Evolutionary conservation across 2,113 vertebrate species (phyloP).

Genomic region (Urocynchramus pylzowi): DNA sequence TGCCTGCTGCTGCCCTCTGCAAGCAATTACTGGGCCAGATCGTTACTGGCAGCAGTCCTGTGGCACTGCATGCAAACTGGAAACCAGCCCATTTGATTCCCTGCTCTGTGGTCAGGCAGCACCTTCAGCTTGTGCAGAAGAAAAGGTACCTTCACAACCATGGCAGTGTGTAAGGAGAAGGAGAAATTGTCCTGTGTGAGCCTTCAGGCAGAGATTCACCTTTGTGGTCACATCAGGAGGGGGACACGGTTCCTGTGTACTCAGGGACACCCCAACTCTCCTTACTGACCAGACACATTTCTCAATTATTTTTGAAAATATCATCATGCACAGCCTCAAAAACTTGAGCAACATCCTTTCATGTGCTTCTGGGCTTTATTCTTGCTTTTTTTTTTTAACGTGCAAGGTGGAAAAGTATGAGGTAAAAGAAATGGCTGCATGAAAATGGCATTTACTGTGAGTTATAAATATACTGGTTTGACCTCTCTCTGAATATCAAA

Average conservation of each 20-base stretch:
- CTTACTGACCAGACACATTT: not conserved
- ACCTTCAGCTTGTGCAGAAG: not conserved
- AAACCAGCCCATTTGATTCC: not conserved
- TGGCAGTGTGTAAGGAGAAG: not conserved
- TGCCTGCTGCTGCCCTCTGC: not conserved
- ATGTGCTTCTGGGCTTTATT: not conserved
- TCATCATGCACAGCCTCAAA: not conserved
- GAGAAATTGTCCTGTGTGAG: not conserved
- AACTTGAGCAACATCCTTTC: not conserved
- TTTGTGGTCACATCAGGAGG: fast-evolving
- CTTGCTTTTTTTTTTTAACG: not conserved
- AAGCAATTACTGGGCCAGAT: not conserved
- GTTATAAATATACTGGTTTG: constrained; percentile 28
- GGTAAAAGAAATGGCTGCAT: not conserved
- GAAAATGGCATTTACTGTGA: constrained; percentile 8
- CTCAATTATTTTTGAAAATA: not conserved
- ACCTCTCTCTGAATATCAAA: constrained; percentile 52
- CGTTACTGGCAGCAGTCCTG: not conserved
- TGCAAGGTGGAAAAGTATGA: not conserved
- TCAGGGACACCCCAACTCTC: not conserved
- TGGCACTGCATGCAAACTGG: not conserved
- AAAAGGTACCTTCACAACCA: not conserved
- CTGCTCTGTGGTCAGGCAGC: not conserved
- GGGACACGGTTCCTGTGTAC: fast-evolving
- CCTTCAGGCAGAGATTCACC: not conserved